A percentile compares a stretch with the other conserved stretches of the same genome.
Conservation (phyloP, 2,797 vertebrate genomes). For the Eulemur mongoz region DNA sequence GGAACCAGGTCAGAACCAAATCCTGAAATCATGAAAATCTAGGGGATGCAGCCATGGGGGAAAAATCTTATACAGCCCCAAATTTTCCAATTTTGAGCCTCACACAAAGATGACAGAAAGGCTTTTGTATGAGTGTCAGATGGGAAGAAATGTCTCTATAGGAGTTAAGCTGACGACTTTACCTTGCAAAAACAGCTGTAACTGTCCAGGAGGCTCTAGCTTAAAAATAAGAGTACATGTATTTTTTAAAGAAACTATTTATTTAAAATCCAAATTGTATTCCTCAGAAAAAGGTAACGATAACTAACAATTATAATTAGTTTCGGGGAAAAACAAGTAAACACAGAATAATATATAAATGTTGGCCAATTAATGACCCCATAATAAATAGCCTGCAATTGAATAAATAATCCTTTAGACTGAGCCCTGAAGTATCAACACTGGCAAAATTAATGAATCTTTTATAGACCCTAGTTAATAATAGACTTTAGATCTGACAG, state of each 20-base stretch:
- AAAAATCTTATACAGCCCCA: not conserved
- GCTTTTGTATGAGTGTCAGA: not conserved
- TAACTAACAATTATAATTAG: not conserved
- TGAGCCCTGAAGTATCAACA: constrained; percentile 41
- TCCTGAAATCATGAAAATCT: not conserved
- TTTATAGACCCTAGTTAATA: constrained; percentile 49
- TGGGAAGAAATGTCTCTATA: not conserved
- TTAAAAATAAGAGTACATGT: not conserved
- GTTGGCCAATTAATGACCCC: constrained; percentile 10
- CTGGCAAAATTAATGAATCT: constrained; percentile 35
- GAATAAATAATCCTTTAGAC: constrained; percentile 36
- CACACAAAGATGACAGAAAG: not conserved
- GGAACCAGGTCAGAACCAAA: not conserved
- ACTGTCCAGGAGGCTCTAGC: not conserved
- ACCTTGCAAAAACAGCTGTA: not conserved
- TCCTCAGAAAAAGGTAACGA: constrained; percentile 26
- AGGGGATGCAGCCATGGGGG: not conserved
- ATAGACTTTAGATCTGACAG: constrained; percentile 31
- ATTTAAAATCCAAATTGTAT: constrained; percentile 38
- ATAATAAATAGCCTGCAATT: constrained; percentile 39
- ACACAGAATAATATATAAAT: constrained; percentile 41
- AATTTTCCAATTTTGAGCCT: not conserved
- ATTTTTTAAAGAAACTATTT: not conserved
- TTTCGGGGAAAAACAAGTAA: constrained; percentile 45
- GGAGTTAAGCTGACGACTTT: not conserved